Evolutionary conservation across 1,140 invertebrate species (phyloP).

Genomic region (Trichonephila clavata): DNA sequence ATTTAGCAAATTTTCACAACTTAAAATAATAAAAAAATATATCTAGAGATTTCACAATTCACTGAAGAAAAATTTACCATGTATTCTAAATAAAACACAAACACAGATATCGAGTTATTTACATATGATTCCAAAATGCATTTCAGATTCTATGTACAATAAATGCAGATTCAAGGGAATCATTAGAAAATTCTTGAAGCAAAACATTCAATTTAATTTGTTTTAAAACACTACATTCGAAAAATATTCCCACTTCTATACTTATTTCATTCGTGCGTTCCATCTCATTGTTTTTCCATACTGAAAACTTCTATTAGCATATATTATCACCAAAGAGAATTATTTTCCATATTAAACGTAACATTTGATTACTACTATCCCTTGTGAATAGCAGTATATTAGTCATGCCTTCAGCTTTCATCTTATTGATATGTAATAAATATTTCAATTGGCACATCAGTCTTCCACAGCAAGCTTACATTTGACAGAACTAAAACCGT

Average conservation of each 20-base stretch:
- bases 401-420: neutral
- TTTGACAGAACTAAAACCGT: neutral
- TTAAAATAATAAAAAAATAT: slow-evolving; percentile 18
- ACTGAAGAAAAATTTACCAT: neutral
- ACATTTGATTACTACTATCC: too few relatives aligned
- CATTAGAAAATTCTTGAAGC: neutral
- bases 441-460: neutral
- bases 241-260: neutral
- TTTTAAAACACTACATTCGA: neutral
- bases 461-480: neutral
- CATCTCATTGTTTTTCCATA: neutral
- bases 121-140: slow-evolving; percentile 19
- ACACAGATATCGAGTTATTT: neutral
- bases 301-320: too few relatives aligned
- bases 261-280: neutral
- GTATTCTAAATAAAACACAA: slow-evolving; percentile 10
- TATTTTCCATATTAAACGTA: too few relatives aligned
- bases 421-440: neutral
- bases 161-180: neutral
- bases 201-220: neutral
- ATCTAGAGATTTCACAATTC: neutral
- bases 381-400: neutral
- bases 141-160: slow-evolving; percentile 7
- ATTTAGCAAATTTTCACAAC: neutral
- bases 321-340: too few relatives aligned